Conservation (phyloP, 2,888 invertebrate genomes). For the Nasonia oneida region DNA sequence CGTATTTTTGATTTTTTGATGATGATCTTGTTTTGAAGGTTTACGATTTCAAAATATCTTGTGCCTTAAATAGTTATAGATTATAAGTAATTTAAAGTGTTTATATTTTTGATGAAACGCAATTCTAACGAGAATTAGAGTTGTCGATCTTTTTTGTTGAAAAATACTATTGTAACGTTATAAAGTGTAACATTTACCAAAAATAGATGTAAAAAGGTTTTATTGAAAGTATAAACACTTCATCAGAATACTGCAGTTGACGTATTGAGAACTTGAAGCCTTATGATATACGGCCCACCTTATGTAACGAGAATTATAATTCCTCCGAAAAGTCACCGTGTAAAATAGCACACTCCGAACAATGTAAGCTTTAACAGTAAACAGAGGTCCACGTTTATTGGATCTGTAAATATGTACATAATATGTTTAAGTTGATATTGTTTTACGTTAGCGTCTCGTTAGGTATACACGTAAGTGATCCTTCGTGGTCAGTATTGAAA, state of each 20-base stretch:
- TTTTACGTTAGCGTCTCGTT: slow-evolving; percentile 56
- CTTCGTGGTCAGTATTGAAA: slow-evolving; percentile 67
- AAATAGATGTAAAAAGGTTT: slow-evolving; percentile 57
- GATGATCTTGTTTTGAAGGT: slow-evolving; percentile 32
- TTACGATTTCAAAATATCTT: slow-evolving; percentile 12
- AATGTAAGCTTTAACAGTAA: slow-evolving; percentile 59
- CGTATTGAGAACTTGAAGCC: slow-evolving; percentile 32
- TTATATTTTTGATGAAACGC: slow-evolving; percentile 57
- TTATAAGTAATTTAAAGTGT: slow-evolving; percentile 47
- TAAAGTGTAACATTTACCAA: slow-evolving; percentile 54
- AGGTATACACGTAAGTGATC: slow-evolving; percentile 51
- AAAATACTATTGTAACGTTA: slow-evolving; percentile 31
- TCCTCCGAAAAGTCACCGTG: slow-evolving; percentile 38
- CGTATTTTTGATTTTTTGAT: not conserved
- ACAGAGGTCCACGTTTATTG: slow-evolving; percentile 39
- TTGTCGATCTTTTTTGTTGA: slow-evolving; percentile 38
- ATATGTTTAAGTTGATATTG: slow-evolving; percentile 54
- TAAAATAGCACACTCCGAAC: slow-evolving; percentile 42
- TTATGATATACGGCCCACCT: slow-evolving; percentile 28
- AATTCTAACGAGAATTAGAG: slow-evolving; percentile 49
- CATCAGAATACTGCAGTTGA: slow-evolving; percentile 13
- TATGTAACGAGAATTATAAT: slow-evolving; percentile 47
- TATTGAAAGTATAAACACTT: slow-evolving; percentile 57
- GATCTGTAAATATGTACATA: slow-evolving; percentile 61
- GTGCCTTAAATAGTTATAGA: slow-evolving; percentile 53